phyloP scores from a whole-genome alignment of 2,113 vertebrate genomes.

The Meles meles region DNA sequence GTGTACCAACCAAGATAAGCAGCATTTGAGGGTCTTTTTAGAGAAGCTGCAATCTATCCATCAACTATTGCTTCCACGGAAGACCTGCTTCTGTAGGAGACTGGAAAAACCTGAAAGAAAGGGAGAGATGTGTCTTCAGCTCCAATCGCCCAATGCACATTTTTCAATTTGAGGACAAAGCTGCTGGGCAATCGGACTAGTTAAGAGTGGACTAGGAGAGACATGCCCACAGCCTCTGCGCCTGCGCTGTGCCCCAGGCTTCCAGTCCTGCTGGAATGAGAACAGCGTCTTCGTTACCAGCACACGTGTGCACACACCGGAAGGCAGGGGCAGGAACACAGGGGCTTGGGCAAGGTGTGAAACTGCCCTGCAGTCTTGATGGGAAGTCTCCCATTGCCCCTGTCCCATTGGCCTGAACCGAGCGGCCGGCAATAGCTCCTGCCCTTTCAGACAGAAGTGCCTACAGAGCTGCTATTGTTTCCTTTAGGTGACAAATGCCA shows the following conservation, averaged over 20 bases:
- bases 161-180: background rate
- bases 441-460: slow-evolving; percentile 41
- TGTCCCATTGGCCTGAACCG: background rate
- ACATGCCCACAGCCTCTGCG: background rate
- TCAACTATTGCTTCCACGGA: background rate
- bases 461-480: slow-evolving; percentile 63
- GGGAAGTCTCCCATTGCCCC: background rate
- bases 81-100: background rate
- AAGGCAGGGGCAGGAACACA: background rate
- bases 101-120: background rate
- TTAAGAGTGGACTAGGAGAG: background rate
- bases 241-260: background rate
- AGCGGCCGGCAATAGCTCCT: background rate
- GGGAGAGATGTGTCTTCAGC: background rate
- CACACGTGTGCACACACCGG: accelerated
- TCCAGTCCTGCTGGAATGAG: background rate
- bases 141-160: background rate
- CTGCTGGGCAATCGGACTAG: accelerated
- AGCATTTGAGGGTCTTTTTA: background rate
- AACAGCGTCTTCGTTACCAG: accelerated
- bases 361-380: background rate
- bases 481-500: slow-evolving; percentile 54
- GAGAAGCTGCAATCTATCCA: background rate
- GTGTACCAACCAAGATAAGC: background rate
- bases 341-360: background rate